These are phyloP conservation scores for Hoplodrina ambigua DNA, from an alignment of 2,888 invertebrate genomes.

Conservation along the genomic window DNA sequence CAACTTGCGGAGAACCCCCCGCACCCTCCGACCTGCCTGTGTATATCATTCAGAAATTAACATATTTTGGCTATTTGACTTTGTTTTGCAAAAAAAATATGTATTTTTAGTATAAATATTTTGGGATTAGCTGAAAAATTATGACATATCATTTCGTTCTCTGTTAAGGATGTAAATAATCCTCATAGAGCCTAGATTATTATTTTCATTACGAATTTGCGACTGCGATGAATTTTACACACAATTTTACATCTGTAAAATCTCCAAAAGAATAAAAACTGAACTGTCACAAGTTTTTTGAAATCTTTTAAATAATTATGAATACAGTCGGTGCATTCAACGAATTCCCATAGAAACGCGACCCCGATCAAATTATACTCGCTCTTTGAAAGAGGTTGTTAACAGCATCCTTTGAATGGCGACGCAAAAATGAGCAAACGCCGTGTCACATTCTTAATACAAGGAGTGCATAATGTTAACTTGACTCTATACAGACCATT, in stretches of 20 bases:
- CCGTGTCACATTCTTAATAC: slow-evolving; percentile 84
- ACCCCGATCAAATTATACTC: slow-evolving; percentile 90
- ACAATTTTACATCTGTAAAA: not conserved
- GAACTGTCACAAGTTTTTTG: slow-evolving; percentile 17
- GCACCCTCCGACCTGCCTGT: slow-evolving; percentile 68
- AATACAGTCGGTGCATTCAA: slow-evolving; percentile 73
- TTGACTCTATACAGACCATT: slow-evolving; percentile 85
- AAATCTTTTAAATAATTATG: slow-evolving; percentile 50
- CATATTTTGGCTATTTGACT: slow-evolving; percentile 77
- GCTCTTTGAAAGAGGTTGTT: slow-evolving; percentile 89
- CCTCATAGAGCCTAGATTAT: not conserved
- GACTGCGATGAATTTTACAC: not conserved
- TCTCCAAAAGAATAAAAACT: slow-evolving; percentile 4
- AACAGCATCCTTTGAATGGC: slow-evolving; percentile 89
- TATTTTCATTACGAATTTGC: not conserved
- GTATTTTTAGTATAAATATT: slow-evolving; percentile 28
- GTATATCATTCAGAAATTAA: slow-evolving; percentile 77
- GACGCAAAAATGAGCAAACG: slow-evolving; percentile 88
- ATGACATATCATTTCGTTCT: not conserved
- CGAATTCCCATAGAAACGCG: slow-evolving; percentile 87
- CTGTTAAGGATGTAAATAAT: not conserved
- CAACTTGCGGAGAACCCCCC: slow-evolving; percentile 68
- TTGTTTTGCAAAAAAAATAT: slow-evolving; percentile 56
- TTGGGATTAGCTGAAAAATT: slow-evolving; percentile 5
- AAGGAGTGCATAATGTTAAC: slow-evolving; percentile 86